Conservation (phyloP, 2,797 vertebrate species). For the Pseudochromis fuscus region DNA sequence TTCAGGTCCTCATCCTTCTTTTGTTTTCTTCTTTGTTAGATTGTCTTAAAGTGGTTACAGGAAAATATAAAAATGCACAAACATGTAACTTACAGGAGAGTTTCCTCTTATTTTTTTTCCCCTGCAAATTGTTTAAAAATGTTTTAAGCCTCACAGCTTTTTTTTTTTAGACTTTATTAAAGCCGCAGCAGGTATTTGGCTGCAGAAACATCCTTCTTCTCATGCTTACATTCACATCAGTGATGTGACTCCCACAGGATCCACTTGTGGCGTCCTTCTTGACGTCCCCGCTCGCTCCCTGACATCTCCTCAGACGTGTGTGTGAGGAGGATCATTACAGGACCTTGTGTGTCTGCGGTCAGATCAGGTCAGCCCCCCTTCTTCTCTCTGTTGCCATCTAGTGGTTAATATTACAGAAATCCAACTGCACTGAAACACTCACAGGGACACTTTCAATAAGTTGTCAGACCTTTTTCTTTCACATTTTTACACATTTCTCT, state of each 20-base stretch:
- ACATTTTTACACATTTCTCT: background rate
- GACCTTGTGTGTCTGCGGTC: background rate
- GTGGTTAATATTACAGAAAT: slow-evolving; percentile 66
- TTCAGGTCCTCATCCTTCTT: background rate
- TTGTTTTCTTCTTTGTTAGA: background rate
- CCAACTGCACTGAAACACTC: background rate
- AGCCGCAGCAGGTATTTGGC: background rate
- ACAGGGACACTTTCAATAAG: too few relatives aligned
- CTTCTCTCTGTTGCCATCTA: slow-evolving; percentile 82
- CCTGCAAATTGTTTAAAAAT: background rate
- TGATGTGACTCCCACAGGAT: background rate
- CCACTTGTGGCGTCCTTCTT: background rate
- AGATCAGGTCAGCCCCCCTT: slow-evolving; percentile 29
- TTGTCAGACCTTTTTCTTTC: too few relatives aligned
- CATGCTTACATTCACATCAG: background rate
- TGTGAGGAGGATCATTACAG: slow-evolving; percentile 14
- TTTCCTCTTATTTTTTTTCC: too few relatives aligned
- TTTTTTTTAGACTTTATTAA: background rate
- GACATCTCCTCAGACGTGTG: background rate
- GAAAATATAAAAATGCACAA: background rate
- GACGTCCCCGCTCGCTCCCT: background rate
- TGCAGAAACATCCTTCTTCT: background rate
- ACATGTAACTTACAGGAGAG: background rate
- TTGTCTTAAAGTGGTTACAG: background rate
- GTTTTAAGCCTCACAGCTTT: background rate